Percentiles rank a stretch among this genome's conserved stretches.
These are phyloP conservation scores for Aelia acuminata DNA, from an alignment of 2,888 invertebrate genomes.

Conservation along the genomic window DNA sequence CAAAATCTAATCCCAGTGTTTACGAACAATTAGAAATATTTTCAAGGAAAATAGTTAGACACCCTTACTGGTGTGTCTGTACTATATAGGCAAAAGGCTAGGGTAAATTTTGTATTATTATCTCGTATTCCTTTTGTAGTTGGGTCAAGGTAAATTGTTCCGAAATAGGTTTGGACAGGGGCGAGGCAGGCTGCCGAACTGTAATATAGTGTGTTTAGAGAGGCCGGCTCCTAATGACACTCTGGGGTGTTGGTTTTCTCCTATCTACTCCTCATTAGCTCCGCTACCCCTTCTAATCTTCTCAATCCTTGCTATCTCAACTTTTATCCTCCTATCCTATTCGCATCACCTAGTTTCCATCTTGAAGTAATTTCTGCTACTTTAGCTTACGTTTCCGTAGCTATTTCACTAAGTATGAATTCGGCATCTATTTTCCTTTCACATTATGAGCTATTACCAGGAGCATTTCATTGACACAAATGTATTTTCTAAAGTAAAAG, in stretches of 20 bases:
- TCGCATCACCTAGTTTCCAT: background rate
- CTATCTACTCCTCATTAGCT: conserved; percentile 41
- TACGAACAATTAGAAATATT: no score
- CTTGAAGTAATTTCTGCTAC: background rate
- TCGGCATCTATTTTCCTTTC: no score
- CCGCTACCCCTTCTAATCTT: conserved; percentile 19
- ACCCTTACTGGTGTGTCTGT: no score
- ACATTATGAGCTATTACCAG: no score
- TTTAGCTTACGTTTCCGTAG: background rate
- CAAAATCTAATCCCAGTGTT: no score
- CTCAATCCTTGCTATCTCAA: conserved; percentile 11
- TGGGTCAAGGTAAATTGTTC: background rate
- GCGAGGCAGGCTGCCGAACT: background rate
- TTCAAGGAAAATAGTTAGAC: no score
- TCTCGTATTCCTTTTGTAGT: background rate
- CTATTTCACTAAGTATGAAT: no score
- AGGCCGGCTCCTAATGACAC: conserved; percentile 27
- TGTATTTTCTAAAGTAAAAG: no score
- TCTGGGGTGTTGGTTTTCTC: conserved; percentile 35
- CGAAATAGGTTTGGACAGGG: background rate
- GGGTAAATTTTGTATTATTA: background rate
- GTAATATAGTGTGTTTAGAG: conserved; percentile 37
- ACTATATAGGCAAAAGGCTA: background rate
- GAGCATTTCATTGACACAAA: no score
- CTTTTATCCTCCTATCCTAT: background rate